Conservation (phyloP, 2,797 vertebrate genomes). For the Enteromius trimaculatus region DNA sequence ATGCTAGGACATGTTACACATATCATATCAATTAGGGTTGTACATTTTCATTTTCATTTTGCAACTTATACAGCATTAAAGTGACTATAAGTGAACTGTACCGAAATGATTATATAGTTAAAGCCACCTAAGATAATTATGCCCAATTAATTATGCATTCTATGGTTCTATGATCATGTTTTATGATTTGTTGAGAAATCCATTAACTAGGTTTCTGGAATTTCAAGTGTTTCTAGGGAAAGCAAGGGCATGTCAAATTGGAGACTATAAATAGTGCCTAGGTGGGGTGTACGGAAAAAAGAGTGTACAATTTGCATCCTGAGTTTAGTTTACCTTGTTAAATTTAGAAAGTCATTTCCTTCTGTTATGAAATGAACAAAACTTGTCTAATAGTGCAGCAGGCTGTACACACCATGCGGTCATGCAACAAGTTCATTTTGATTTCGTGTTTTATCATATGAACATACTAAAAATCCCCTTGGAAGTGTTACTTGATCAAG, state of each 20-base stretch:
- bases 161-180: slow-evolving; percentile 10
- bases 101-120: too few relatives aligned
- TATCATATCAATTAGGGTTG: too few relatives aligned
- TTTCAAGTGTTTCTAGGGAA: slow-evolving; percentile 51
- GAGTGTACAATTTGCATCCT: slow-evolving; percentile 82
- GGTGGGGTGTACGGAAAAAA: slow-evolving; percentile 75
- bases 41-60: too few relatives aligned
- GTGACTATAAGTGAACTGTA: too few relatives aligned
- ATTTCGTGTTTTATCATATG: slow-evolving; percentile 49
- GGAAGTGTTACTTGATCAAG: slow-evolving; percentile 5
- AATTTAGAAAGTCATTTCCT: slow-evolving; percentile 83
- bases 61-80: too few relatives aligned
- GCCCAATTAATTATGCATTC: neutral
- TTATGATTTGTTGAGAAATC: neutral
- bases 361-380: slow-evolving; percentile 76
- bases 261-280: slow-evolving; percentile 73
- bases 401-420: slow-evolving; percentile 66
- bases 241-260: slow-evolving; percentile 70
- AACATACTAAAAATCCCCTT: slow-evolving; percentile 46
- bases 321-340: slow-evolving; percentile 76
- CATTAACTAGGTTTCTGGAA: slow-evolving; percentile 8
- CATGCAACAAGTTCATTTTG: slow-evolving; percentile 61
- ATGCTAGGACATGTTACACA: too few relatives aligned
- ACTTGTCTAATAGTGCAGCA: slow-evolving; percentile 64
- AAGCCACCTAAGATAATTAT: neutral